Base-by-base conservation (phyloP, 64 coral and sea anemone genomes). In the Montipora cactus region DNA sequence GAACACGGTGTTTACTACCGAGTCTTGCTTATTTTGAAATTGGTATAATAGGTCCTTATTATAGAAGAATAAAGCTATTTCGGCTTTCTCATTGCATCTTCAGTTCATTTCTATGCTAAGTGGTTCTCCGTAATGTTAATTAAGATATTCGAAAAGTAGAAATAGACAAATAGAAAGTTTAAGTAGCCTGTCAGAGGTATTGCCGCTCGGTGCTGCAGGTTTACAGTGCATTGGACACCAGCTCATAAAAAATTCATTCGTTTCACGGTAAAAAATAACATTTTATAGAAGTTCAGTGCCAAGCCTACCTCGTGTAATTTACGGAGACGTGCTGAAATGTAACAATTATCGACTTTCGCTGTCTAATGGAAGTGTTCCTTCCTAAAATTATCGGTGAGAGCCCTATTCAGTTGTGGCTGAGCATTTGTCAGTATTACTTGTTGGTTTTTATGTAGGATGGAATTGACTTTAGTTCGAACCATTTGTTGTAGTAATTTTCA, bases 191-290 rank as follows among this genome's bases (percentile, higher is more conserved):
- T 37, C 37, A 2, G 37, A 37, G 37, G 53, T 11, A 57, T 57
- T 1, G 53, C 53, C 11, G 11, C 53, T 47, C 82, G 7, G 1
- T 0, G 14, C 0, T 15, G 8, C 82, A 86, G 82, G 64, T 72
- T 44, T 4, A 49, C 12, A 49, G 1, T 50, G 23, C 67, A 18
- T 46, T 86, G 45, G 44, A 15, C 64, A 28, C 53, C 53, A 8
- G 6, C 44, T 86, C 82, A 86, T 86, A 11, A 86, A 86, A 86
- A 49, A 86, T 86, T 86, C 44, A 72, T 59, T 22, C 19, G 5
- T 86, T 86, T 67, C 82, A 46, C 67, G 49, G 49, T 49, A 49
- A 71, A 57, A 57, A 86, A 71, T 13, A 86, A 86, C 66, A 71
- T 50, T 50, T 67, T 9, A 51, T 71, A 47, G 3, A 71, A 70